phyloP scores from a whole-genome alignment of 2,797 vertebrate species.

The Mormyrus proboscirostris region DNA sequence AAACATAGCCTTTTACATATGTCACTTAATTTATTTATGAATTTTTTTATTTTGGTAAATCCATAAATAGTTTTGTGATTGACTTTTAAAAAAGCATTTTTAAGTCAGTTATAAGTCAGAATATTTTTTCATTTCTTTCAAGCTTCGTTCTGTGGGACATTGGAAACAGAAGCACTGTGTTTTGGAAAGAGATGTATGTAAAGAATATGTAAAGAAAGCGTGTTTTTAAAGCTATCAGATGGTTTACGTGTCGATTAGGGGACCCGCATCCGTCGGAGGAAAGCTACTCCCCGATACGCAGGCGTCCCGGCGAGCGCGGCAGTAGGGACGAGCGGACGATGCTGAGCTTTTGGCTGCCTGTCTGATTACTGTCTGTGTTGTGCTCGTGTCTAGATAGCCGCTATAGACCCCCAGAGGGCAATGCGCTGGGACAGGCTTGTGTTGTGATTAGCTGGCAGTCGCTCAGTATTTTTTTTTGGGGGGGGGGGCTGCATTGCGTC shows the following conservation, averaged over 20 bases:
- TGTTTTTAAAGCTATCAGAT: background rate
- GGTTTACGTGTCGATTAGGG: background rate
- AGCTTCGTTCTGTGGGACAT: background rate
- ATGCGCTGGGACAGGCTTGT: background rate
- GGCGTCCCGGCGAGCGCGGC: background rate
- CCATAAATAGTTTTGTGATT: background rate
- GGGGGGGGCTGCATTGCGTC: background rate
- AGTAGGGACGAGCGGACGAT: background rate
- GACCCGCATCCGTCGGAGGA: background rate
- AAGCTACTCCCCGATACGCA: background rate
- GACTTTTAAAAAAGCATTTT: background rate
- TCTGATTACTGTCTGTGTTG: conserved; percentile 28
- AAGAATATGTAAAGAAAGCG: background rate
- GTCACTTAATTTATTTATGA: background rate
- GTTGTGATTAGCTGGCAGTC: conserved; percentile 4
- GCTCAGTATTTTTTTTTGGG: background rate
- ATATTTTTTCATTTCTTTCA: background rate
- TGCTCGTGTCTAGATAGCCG: conserved; percentile 39
- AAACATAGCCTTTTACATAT: background rate
- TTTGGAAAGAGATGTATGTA: background rate
- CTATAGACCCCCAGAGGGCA: conserved; percentile 9
- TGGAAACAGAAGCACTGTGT: background rate
- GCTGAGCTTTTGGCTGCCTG: background rate
- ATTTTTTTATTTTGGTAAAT: background rate
- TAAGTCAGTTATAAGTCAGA: background rate